A percentile compares a stretch with the other conserved stretches of the same genome.
Evolutionary conservation across 2,797 vertebrate genomes (phyloP).

Genomic region (Pteropus rufus): DNA sequence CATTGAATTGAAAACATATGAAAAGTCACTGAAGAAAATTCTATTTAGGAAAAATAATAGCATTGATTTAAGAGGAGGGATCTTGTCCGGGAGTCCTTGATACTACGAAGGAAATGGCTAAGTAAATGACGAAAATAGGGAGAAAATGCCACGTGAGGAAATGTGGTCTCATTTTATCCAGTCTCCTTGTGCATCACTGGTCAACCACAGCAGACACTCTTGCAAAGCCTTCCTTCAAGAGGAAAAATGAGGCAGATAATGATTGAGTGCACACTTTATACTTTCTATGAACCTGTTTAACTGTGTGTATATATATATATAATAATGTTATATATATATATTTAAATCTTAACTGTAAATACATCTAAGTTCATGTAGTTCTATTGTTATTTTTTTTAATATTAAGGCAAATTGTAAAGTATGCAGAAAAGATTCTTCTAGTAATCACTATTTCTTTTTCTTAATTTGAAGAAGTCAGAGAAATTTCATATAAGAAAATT

Average conservation of each 20-base stretch:
- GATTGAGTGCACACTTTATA: background rate
- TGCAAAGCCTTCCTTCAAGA: background rate
- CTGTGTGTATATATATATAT: background rate
- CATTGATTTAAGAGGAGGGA: background rate
- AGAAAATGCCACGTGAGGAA: background rate
- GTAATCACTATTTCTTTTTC: background rate
- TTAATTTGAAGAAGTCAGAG: background rate
- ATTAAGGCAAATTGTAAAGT: background rate
- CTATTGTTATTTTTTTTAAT: background rate
- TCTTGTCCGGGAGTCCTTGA: background rate
- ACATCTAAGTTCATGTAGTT: background rate
- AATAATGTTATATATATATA: too few relatives aligned
- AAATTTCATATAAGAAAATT: background rate
- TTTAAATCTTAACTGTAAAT: background rate
- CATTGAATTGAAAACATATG: slow-evolving; percentile 14
- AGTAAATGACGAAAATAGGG: background rate
- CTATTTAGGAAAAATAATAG: background rate
- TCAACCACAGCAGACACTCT: background rate
- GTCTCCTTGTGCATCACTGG: background rate
- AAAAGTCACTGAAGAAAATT: background rate
- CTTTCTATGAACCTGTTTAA: background rate
- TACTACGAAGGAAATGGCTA: background rate
- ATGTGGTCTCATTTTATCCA: background rate
- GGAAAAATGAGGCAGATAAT: background rate
- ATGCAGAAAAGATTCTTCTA: background rate